Evolutionary conservation across 2,797 vertebrate genomes (phyloP).

Genomic region (Manis crassicaudata): DNA sequence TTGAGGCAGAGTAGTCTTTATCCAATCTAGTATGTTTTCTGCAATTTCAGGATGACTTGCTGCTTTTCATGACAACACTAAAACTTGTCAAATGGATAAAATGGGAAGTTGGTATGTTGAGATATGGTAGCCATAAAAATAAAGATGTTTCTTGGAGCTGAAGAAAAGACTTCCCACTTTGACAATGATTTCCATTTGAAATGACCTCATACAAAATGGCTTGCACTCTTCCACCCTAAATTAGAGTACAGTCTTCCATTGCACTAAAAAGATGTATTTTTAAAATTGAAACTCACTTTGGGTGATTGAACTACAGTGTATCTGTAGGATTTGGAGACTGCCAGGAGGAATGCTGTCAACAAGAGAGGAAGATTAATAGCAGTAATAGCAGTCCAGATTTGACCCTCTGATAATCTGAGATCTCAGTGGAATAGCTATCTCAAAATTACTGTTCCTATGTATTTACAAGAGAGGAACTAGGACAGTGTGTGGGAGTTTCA

Average conservation of each 20-base stretch:
- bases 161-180: neutral
- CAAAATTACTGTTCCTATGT: constrained; percentile 33
- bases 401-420: constrained; percentile 53
- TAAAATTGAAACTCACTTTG: constrained; percentile 31
- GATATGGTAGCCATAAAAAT: neutral
- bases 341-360: constrained; percentile 26
- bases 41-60: neutral
- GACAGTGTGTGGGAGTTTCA: neutral
- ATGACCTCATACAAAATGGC: constrained; percentile 45
- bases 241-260: constrained; percentile 5
- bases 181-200: constrained; percentile 42
- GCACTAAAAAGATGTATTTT: constrained; percentile 36
- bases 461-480: neutral
- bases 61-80: constrained; percentile 26
- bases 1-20: neutral
- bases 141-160: neutral
- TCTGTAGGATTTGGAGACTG: neutral
- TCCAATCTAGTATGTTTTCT: neutral
- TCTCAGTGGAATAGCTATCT: constrained; percentile 3
- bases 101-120: neutral
- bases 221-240: constrained; percentile 15
- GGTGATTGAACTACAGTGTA: neutral
- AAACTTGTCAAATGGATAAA: neutral
- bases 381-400: neutral
- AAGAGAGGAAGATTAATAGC: constrained; percentile 55